Percentiles rank a stretch among this genome's conserved stretches.
Evolutionary conservation across 2,888 invertebrate genomes (phyloP).

Genomic region (Cancer borealis): DNA sequence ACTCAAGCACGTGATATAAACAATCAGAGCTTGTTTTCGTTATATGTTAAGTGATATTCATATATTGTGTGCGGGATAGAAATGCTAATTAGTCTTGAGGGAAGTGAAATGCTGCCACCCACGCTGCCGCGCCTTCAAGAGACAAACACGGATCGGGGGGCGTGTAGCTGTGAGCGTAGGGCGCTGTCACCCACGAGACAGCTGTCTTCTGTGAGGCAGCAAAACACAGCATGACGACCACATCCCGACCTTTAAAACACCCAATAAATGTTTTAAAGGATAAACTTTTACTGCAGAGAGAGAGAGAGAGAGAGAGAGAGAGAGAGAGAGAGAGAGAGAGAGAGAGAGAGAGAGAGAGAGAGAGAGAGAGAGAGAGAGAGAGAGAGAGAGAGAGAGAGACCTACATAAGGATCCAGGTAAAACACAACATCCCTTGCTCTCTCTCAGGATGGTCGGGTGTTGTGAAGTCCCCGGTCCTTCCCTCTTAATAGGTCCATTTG

Average conservation of each 20-base stretch:
- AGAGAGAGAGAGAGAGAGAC: constrained; percentile 45
- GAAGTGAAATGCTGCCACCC: neutral
- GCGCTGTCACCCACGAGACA: neutral
- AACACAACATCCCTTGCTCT: constrained; percentile 27
- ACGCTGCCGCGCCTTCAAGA: neutral
- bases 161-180: neutral
- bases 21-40: neutral
- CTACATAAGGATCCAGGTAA: neutral
- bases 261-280: too few relatives aligned
- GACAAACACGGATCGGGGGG: neutral
- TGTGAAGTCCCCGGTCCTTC: constrained; percentile 52
- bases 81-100: neutral
- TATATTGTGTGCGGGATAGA: neutral
- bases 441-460: constrained; percentile 54
- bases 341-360: constrained; percentile 49
- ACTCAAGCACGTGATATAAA: neutral
- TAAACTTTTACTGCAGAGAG: neutral
- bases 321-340: constrained; percentile 42
- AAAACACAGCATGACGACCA: neutral
- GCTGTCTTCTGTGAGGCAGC: neutral
- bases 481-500: constrained; percentile 66
- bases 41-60: neutral
- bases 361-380: constrained; percentile 36
- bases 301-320: constrained; percentile 33
- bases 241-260: neutral